These are phyloP conservation scores for Mugil cephalus DNA, from an alignment of 2,113 vertebrate species.

Conservation along the genomic window DNA sequence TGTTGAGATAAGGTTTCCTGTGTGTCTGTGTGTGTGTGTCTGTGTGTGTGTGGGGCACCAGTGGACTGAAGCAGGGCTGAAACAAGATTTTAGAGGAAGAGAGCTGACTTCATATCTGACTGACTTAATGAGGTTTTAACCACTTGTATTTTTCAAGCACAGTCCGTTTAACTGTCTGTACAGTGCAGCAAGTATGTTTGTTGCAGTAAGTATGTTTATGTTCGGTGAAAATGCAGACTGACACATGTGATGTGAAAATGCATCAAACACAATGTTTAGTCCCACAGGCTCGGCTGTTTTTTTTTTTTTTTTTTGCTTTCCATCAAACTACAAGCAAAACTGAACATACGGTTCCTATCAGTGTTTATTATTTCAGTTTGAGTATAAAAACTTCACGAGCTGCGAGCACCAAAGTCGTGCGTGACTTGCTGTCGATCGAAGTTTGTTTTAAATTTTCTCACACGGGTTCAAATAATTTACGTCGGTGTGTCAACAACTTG, in stretches of 20 bases:
- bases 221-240: no score
- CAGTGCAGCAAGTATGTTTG: no score
- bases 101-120: constrained; percentile 8
- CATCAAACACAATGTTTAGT: no score
- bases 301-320: no score
- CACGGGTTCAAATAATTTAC: neutral
- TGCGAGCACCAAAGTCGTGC: neutral
- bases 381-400: neutral
- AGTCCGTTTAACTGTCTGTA: constrained; percentile 3
- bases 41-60: constrained; percentile 20
- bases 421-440: neutral
- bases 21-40: constrained; percentile 27
- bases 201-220: no score
- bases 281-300: no score
- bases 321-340: neutral
- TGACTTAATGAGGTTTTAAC: constrained; percentile 11
- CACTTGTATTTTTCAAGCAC: neutral
- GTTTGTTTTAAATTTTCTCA: constrained; percentile 2
- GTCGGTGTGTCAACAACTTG: neutral
- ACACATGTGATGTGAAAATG: no score
- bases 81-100: constrained; percentile 10
- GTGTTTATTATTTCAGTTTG: constrained; percentile 7
- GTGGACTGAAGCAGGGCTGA: constrained; percentile 4
- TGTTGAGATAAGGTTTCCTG: constrained; percentile 70
- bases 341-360: neutral